A percentile compares a stretch with the other conserved stretches of the same genome.
These are phyloP conservation scores for Sinelater perroti DNA, from an alignment of 2,888 invertebrate species.

Conservation along the genomic window DNA sequence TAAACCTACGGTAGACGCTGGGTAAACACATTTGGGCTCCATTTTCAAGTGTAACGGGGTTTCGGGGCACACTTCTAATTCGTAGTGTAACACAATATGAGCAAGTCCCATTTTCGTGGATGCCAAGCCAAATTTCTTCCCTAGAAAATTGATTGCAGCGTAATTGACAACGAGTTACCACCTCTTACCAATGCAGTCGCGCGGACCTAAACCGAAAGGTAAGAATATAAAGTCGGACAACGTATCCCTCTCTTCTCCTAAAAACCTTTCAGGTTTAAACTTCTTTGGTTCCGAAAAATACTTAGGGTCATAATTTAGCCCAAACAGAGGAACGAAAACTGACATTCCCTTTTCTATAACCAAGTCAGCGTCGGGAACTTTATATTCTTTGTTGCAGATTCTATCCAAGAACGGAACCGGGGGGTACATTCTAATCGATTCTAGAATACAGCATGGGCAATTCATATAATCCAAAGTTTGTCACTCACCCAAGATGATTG, in stretches of 20 bases:
- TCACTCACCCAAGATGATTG: constrained; percentile 65
- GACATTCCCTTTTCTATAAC: constrained; percentile 54
- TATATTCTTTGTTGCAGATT: constrained; percentile 48
- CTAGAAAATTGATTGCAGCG: too few relatives aligned
- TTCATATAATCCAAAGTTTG: too few relatives aligned
- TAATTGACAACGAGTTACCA: too few relatives aligned
- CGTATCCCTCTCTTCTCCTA: constrained; percentile 40
- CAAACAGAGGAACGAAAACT: constrained; percentile 53
- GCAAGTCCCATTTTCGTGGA: constrained; percentile 37
- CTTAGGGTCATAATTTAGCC: constrained; percentile 54
- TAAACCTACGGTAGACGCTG: too few relatives aligned
- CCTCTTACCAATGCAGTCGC: constrained; percentile 28
- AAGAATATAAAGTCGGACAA: constrained; percentile 6
- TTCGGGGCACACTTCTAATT: constrained; percentile 22
- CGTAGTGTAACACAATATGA: constrained; percentile 32
- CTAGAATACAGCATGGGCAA: constrained; percentile 53
- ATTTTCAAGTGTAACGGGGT: constrained; percentile 27
- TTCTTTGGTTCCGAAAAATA: constrained; percentile 57
- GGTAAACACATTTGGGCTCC: constrained; percentile 27
- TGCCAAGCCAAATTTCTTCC: constrained; percentile 39
- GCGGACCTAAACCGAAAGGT: constrained; percentile 31
- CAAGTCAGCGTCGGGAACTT: constrained; percentile 46
- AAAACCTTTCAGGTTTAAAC: constrained; percentile 58
- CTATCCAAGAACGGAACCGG: constrained; percentile 53
- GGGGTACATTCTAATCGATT: constrained; percentile 60